Evolutionary conservation across 1,140 invertebrate genomes (phyloP).

Genomic region (Nephila pilipes): DNA sequence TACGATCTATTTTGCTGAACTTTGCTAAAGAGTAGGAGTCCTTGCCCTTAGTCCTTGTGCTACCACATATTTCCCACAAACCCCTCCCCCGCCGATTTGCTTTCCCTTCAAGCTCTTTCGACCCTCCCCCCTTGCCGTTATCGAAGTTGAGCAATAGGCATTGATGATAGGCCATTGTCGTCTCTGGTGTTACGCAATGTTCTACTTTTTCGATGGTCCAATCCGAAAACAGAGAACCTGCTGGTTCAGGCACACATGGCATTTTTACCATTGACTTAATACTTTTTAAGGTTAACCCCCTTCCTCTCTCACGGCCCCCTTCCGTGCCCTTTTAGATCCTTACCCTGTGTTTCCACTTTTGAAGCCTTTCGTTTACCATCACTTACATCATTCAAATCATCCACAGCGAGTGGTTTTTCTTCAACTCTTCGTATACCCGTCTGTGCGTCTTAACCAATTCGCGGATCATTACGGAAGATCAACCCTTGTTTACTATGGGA

Average conservation of each 20-base stretch:
- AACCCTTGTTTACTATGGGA: background rate
- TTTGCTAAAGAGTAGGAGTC: constrained; percentile 7
- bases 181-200: constrained; percentile 65
- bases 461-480: background rate
- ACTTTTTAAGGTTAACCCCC: constrained; percentile 50
- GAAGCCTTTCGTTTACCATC: constrained; percentile 1
- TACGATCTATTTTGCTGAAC: constrained; percentile 41
- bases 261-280: background rate
- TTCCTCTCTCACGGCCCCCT: background rate
- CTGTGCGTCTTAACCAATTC: background rate
- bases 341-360: constrained; percentile 46
- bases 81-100: constrained; percentile 66
- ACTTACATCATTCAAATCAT: background rate
- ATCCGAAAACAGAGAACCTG: constrained; percentile 51
- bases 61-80: constrained; percentile 72
- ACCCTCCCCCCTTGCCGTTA: constrained; percentile 27
- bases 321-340: constrained; percentile 21
- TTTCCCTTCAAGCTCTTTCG: background rate
- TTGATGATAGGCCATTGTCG: constrained; percentile 65
- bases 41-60: constrained; percentile 55
- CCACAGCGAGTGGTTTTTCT: background rate
- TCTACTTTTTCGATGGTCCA: constrained; percentile 65
- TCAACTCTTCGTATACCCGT: background rate
- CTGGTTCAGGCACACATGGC: constrained; percentile 32
- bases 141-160: constrained; percentile 57